phyloP scores from a whole-genome alignment of 2,113 vertebrate species.

The Pangasianodon gigas region DNA sequence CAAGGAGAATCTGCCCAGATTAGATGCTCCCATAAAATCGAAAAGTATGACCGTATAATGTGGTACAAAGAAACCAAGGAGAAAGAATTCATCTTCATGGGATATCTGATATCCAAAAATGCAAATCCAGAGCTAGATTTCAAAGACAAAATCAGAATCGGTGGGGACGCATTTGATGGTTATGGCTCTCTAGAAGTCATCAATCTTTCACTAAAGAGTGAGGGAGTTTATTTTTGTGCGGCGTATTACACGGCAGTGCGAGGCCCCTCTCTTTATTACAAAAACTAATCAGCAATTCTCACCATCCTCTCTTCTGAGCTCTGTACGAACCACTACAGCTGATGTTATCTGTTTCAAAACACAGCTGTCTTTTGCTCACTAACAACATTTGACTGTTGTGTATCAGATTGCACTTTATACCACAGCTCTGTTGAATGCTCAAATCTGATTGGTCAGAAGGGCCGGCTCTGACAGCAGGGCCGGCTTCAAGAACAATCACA shows the following conservation, averaged over 20 bases:
- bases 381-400: background rate
- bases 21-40: conserved; percentile 8
- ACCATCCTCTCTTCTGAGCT: background rate
- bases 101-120: background rate
- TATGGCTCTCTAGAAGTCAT: conserved; percentile 5
- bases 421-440: background rate
- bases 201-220: background rate
- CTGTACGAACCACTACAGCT: conserved; percentile 6
- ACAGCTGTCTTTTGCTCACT: background rate
- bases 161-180: background rate
- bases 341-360: background rate
- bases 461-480: background rate
- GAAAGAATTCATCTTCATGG: conserved; percentile 31
- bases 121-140: conserved; percentile 10
- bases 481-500: background rate
- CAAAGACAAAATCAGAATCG: background rate
- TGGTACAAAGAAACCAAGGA: conserved; percentile 51
- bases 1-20: conserved; percentile 29
- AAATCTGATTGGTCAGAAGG: background rate
- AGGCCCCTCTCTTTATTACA: conserved; percentile 16
- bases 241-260: conserved; percentile 43
- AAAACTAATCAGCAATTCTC: conserved; percentile 24
- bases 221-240: conserved; percentile 51
- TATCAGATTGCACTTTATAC: background rate
- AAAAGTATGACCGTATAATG: conserved; percentile 11